Percentiles rank a stretch among this genome's conserved stretches.
Evolutionary conservation across 2,113 vertebrate genomes (phyloP).

Genomic region (Mirounga angustirostris): DNA sequence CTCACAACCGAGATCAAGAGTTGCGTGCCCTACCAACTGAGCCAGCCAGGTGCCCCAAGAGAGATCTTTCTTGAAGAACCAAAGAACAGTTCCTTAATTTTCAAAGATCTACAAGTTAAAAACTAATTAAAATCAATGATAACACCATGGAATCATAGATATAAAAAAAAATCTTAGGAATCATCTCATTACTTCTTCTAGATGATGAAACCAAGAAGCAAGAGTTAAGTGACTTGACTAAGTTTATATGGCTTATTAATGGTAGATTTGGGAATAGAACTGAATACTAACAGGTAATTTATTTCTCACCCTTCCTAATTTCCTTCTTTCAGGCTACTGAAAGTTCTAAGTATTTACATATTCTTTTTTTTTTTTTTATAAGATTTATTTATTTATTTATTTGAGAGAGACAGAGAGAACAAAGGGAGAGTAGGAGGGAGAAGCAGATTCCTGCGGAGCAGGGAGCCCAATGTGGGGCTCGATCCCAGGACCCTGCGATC

Average conservation of each 20-base stretch:
- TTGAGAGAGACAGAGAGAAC: no score
- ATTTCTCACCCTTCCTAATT: not conserved
- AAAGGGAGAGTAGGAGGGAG: no score
- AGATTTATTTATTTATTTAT: no score
- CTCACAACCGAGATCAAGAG: not conserved
- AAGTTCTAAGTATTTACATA: slow-evolving; percentile 30
- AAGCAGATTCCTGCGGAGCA: no score
- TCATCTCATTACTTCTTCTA: slow-evolving; percentile 40
- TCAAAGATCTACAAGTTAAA: slow-evolving; percentile 55
- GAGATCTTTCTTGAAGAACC: slow-evolving; percentile 48
- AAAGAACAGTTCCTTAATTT: slow-evolving; percentile 51
- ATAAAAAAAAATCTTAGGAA: not conserved
- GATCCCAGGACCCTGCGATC: no score
- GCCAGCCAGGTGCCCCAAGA: not conserved
- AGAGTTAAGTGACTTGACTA: slow-evolving; percentile 16
- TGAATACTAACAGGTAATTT: slow-evolving; percentile 25
- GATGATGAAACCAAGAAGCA: slow-evolving; percentile 1
- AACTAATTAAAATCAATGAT: slow-evolving; percentile 39
- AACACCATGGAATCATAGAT: slow-evolving; percentile 38
- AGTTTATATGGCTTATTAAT: slow-evolving; percentile 39
- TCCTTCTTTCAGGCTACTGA: not conserved
- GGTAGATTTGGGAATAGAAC: slow-evolving; percentile 25
- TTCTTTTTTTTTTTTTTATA: not conserved
- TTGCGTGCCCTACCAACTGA: not conserved
- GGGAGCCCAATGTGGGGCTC: no score